Conservation (phyloP, 2,888 invertebrate genomes). For the Scelioninae gen. 1 region DNA sequence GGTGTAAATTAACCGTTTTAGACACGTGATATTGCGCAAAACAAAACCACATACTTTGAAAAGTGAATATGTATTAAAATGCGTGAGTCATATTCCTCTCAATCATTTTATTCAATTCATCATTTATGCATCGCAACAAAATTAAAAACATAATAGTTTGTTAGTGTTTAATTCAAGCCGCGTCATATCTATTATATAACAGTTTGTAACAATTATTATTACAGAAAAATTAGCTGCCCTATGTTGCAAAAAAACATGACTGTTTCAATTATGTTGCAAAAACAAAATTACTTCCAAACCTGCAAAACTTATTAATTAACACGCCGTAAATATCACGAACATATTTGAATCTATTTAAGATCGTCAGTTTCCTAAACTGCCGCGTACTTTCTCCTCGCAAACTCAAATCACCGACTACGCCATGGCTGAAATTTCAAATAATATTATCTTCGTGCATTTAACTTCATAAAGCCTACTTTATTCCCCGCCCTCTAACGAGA, state of each 20-base stretch:
- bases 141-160: too few relatives aligned
- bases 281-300: too few relatives aligned
- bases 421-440: slow-evolving; percentile 45
- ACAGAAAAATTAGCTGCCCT: too few relatives aligned
- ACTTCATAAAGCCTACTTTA: slow-evolving; percentile 47
- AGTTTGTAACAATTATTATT: too few relatives aligned
- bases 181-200: too few relatives aligned
- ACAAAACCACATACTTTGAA: slow-evolving; percentile 23
- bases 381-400: slow-evolving; percentile 35
- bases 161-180: too few relatives aligned
- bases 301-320: slow-evolving; percentile 29
- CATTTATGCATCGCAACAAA: too few relatives aligned
- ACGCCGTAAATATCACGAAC: slow-evolving; percentile 23
- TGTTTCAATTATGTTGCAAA: too few relatives aligned
- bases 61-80: slow-evolving; percentile 45
- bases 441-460: slow-evolving; percentile 52
- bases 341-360: slow-evolving; percentile 34
- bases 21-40: slow-evolving; percentile 17
- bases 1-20: slow-evolving; percentile 14
- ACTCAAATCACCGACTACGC: slow-evolving; percentile 35
- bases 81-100: too few relatives aligned
- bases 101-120: too few relatives aligned
- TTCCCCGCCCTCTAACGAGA: slow-evolving; percentile 38
- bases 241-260: too few relatives aligned
- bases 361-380: slow-evolving; percentile 35